Evolutionary conservation across 1,140 invertebrate genomes (phyloP), one percentile per base, ranked within the genome.

Genomic region (Drosophila kohkoa): DNA sequence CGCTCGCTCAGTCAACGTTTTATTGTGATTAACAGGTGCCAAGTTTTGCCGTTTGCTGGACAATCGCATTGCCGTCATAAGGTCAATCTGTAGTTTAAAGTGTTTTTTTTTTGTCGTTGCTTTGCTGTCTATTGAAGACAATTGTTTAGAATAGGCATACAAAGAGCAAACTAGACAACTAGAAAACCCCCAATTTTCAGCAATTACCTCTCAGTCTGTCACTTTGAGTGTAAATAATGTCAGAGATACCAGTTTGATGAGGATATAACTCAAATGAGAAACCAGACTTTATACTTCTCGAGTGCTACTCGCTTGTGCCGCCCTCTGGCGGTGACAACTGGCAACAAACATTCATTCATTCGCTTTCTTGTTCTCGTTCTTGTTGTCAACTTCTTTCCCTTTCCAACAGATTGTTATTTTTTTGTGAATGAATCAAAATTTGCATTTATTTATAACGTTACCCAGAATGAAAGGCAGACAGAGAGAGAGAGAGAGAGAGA

Each of bases 341-440:
- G 49, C 55, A 74, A 25, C n/a, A 7, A 15, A 6, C 43, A n/a
- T 45, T 45, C 15, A 20, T n/a, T 38, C 11, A 3, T 45, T 15
- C 13, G 13, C 13, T 13, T 13, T 16, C 30, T 28, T 4, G 46
- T 5, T 5, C 43, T 13, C 38, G 0, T 30, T 52, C 20, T 8
- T 11, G 5, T 25, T 25, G 20, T 25, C n/a, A 25, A 16, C 13
- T 20, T 20, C 10, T 28, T 15, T 20, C 7, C 7, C 1, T 43
- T n/a, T 45, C 20, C 16, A 55, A 32, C 35, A 46, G 8, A 32
- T 51, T 13, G 20, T 8, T 32, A 41, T 38, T 49, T 38, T 49
- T 70, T 69, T 64, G 68, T 75, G 60, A 75, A 75, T 75, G 67
- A 71, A 75, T 58, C 6, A n/a, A 52, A 63, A 68, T 62, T 60